These are phyloP conservation scores for Tuta absoluta DNA, from an alignment of 2,888 invertebrate genomes.

Conservation along the genomic window DNA sequence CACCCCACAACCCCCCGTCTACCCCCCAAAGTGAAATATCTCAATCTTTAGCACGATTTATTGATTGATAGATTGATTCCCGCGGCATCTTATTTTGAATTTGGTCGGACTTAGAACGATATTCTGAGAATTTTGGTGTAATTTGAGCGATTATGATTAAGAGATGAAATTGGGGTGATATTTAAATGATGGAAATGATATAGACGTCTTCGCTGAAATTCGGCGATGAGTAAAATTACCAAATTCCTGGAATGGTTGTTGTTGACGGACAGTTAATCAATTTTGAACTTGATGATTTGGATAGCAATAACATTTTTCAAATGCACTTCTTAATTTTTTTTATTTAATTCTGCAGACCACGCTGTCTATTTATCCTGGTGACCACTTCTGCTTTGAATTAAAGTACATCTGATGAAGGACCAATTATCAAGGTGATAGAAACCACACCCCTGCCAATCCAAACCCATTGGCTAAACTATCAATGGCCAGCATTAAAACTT, in stretches of 20 bases:
- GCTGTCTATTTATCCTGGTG: too few species aligned
- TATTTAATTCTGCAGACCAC: background rate
- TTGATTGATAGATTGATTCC: constrained; percentile 78
- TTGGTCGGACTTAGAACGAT: constrained; percentile 20
- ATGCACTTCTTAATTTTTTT: background rate
- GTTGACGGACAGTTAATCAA: background rate
- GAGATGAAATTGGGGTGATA: constrained; percentile 3
- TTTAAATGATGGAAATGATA: constrained; percentile 5
- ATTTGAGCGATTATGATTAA: constrained; percentile 5
- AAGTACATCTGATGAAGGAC: background rate
- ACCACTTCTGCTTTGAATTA: background rate
- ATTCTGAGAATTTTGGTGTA: constrained; percentile 13
- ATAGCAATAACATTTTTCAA: background rate
- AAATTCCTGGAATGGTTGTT: background rate
- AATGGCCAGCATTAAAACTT: constrained; percentile 6
- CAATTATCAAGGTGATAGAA: background rate
- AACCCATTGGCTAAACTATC: background rate
- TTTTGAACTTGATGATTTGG: background rate
- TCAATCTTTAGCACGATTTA: constrained; percentile 78
- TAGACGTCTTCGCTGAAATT: background rate
- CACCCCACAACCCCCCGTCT: constrained; percentile 37
- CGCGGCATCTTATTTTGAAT: constrained; percentile 39
- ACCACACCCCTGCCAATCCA: background rate
- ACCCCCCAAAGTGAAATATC: constrained; percentile 69
- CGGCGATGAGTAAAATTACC: background rate